phyloP scores from a whole-genome alignment of 2,113 vertebrate species.

The Carollia perspicillata region DNA sequence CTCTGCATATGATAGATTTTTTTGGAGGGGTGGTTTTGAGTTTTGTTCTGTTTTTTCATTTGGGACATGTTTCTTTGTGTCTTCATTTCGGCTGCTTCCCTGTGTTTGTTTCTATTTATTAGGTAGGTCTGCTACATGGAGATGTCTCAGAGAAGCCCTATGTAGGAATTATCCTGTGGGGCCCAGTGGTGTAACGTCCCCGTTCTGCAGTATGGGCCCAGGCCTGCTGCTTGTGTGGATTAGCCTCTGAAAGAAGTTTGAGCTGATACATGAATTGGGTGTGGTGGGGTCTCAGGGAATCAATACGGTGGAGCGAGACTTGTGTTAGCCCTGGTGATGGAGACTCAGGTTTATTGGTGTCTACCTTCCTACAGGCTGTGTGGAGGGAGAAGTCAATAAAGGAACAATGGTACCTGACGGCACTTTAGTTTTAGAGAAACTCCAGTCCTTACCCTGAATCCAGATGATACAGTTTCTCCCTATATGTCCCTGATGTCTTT shows the following conservation, averaged over 20 bases:
- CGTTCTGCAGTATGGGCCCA: not conserved
- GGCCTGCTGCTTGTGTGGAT: not conserved
- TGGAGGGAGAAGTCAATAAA: not conserved
- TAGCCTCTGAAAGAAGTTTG: not conserved
- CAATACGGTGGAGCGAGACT: not conserved
- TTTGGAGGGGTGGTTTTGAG: no score
- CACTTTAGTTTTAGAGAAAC: not conserved
- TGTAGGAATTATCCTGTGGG: not conserved
- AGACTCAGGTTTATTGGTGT: not conserved
- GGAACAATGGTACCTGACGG: not conserved
- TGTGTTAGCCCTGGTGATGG: not conserved
- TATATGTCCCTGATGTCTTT: not conserved
- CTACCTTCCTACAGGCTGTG: not conserved
- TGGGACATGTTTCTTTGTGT: not conserved
- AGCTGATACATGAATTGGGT: not conserved
- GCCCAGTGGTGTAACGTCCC: not conserved
- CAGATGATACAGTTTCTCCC: not conserved
- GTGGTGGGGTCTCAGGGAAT: not conserved
- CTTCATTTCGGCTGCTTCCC: not conserved
- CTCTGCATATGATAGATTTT: not conserved
- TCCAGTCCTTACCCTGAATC: not conserved
- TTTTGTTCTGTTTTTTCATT: not conserved
- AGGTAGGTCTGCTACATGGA: not conserved
- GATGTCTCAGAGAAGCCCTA: not conserved
- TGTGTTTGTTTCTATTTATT: not conserved